Evolutionary conservation across 2,113 vertebrate genomes (phyloP).

Genomic region (Loxodonta africana): DNA sequence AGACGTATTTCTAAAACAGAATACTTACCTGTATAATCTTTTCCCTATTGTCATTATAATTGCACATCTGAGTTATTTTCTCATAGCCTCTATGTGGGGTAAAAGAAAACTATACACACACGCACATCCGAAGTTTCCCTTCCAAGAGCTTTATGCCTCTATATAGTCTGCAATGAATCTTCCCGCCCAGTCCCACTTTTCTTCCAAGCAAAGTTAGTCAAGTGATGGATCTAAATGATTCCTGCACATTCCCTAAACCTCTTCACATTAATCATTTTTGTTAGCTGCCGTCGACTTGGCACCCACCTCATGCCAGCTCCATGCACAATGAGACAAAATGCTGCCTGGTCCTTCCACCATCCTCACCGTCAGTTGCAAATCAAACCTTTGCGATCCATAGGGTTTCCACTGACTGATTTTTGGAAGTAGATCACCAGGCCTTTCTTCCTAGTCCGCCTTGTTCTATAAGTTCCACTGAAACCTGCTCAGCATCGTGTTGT

Average conservation of each 20-base stretch:
- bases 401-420: not conserved
- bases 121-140: conserved; percentile 80
- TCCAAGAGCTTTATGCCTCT: conserved; percentile 54
- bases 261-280: not conserved
- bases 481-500: not conserved
- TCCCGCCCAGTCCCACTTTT: not conserved
- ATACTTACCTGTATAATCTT: conserved; percentile 1
- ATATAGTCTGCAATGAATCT: not conserved
- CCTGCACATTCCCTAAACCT: not conserved
- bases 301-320: too few species aligned
- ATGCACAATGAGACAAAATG: not conserved
- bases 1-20: conserved; percentile 74
- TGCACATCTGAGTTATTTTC: conserved; percentile 27
- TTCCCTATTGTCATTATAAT: conserved; percentile 1
- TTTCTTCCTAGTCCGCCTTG: not conserved
- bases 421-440: not conserved
- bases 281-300: not conserved
- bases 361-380: not conserved
- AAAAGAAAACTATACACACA: not conserved
- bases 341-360: not conserved
- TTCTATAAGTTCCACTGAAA: not conserved
- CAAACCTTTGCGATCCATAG: not conserved
- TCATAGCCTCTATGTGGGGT: not conserved
- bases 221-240: not conserved
- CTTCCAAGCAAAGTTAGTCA: not conserved